Evolutionary conservation across 2,113 vertebrate genomes (phyloP).

Genomic region (Psammodynastes pulverulentus): DNA sequence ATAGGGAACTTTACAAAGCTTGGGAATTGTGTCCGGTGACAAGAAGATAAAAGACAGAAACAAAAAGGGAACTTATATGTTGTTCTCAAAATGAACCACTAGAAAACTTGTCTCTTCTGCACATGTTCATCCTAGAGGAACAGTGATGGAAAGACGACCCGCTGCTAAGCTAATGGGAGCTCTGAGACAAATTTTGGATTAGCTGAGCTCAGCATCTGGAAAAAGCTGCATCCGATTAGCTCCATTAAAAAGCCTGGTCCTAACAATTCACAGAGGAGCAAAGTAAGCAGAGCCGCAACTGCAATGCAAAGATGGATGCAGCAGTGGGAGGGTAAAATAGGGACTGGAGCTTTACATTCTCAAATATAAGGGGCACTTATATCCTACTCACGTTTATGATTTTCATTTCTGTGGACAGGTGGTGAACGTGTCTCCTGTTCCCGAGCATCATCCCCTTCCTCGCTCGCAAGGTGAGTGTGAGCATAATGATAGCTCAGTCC

Average conservation of each 20-base stretch:
- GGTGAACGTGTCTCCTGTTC: slow-evolving; percentile 80
- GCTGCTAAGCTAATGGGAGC: slow-evolving; percentile 54
- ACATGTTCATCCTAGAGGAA: slow-evolving; percentile 41
- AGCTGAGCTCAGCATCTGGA: slow-evolving; percentile 44
- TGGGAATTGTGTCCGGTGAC: slow-evolving; percentile 16
- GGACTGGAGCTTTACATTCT: neutral
- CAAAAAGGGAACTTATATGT: slow-evolving; percentile 19
- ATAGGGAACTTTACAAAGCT: neutral
- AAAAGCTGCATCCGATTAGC: slow-evolving; percentile 51
- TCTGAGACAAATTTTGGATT: slow-evolving; percentile 60
- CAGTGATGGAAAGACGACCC: slow-evolving; percentile 49
- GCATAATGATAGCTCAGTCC: slow-evolving; percentile 96
- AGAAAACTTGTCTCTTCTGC: slow-evolving; percentile 31
- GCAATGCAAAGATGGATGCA: slow-evolving; percentile 9
- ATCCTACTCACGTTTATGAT: slow-evolving; percentile 88
- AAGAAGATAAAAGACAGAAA: slow-evolving; percentile 17
- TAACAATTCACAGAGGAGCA: slow-evolving; percentile 35
- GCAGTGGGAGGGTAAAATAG: slow-evolving; percentile 10
- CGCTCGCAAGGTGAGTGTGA: slow-evolving; percentile 89
- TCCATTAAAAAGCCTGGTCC: slow-evolving; percentile 41
- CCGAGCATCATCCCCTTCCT: slow-evolving; percentile 82
- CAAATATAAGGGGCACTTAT: slow-evolving; percentile 8
- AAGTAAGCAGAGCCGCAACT: slow-evolving; percentile 24
- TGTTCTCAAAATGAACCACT: slow-evolving; percentile 11
- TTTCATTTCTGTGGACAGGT: slow-evolving; percentile 80